Conservation (phyloP, 2,113 vertebrate genomes). For the Chunga burmeisteri region DNA sequence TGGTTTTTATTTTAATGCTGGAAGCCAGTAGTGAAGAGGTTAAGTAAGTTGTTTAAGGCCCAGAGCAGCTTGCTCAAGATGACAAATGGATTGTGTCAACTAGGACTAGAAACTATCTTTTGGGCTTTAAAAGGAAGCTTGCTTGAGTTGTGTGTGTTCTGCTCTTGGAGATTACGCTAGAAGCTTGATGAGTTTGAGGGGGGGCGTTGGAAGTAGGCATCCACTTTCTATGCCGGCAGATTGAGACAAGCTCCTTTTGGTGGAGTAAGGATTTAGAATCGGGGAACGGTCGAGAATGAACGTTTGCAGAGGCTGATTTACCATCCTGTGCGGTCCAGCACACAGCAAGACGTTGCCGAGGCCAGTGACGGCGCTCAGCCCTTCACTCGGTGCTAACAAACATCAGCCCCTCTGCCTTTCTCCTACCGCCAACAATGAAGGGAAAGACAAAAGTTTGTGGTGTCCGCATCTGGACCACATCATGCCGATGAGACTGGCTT, state of each 20-base stretch:
- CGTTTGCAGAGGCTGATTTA: neutral
- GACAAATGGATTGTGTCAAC: neutral
- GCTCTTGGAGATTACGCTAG: neutral
- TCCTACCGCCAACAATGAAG: neutral
- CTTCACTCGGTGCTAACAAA: neutral
- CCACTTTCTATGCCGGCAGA: neutral
- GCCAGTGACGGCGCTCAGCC: neutral
- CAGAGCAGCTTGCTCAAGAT: neutral
- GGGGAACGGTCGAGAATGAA: neutral
- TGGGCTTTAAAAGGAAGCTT: neutral
- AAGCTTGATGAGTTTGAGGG: neutral
- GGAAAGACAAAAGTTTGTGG: neutral
- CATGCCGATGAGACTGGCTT: accelerated
- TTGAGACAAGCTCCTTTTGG: neutral
- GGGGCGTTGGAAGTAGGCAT: neutral
- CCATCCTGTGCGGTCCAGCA: neutral
- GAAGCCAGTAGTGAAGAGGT: neutral
- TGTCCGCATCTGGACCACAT: neutral
- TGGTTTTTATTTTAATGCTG: neutral
- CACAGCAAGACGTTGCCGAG: neutral
- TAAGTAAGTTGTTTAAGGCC: neutral
- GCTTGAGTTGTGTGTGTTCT: neutral
- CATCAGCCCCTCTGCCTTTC: neutral
- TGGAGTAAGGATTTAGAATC: neutral
- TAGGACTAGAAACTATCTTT: neutral